Evolutionary conservation across 2,888 invertebrate species (phyloP).

Genomic region (Teinopalpus imperialis): DNA sequence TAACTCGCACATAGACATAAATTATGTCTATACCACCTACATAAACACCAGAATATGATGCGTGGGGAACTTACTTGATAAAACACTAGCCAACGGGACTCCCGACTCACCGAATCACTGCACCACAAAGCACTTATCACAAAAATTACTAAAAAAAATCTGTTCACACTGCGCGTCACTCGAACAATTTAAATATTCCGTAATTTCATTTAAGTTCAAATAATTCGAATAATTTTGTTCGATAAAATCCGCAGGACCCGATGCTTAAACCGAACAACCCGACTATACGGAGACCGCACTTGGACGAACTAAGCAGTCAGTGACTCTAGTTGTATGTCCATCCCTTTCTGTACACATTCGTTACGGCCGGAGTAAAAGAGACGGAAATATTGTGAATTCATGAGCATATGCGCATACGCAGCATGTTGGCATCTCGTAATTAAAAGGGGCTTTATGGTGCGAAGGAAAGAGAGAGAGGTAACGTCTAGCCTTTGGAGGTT

Average conservation of each 20-base stretch:
- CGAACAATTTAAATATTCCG: conserved; percentile 36
- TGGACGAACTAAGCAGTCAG: conserved; percentile 69
- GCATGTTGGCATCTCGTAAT: conserved; percentile 49
- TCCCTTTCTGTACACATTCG: conserved; percentile 49
- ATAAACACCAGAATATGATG: conserved; percentile 41
- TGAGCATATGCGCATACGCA: conserved; percentile 55
- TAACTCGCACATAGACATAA: conserved; percentile 9
- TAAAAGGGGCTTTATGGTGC: conserved; percentile 37
- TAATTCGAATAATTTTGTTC: conserved; percentile 58
- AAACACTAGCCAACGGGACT: conserved; percentile 69
- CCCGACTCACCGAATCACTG: conserved; percentile 41
- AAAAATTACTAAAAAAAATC: conserved; percentile 35
- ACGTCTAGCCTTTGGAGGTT: conserved; percentile 56
- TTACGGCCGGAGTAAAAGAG: conserved; percentile 44
- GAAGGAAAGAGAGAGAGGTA: conserved; percentile 45
- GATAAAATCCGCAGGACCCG: conserved; percentile 39
- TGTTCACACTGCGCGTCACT: conserved; percentile 43
- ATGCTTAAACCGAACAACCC: conserved; percentile 32
- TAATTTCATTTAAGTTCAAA: conserved; percentile 46
- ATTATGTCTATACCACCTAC: conserved; percentile 34
- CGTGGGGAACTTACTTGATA: conserved; percentile 62
- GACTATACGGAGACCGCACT: conserved; percentile 48
- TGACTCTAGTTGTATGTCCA: conserved; percentile 69
- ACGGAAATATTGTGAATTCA: conserved; percentile 58
- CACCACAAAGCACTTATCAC: conserved; percentile 36